Conservation (phyloP, 2,888 invertebrate species). For the Boloria selene region DNA sequence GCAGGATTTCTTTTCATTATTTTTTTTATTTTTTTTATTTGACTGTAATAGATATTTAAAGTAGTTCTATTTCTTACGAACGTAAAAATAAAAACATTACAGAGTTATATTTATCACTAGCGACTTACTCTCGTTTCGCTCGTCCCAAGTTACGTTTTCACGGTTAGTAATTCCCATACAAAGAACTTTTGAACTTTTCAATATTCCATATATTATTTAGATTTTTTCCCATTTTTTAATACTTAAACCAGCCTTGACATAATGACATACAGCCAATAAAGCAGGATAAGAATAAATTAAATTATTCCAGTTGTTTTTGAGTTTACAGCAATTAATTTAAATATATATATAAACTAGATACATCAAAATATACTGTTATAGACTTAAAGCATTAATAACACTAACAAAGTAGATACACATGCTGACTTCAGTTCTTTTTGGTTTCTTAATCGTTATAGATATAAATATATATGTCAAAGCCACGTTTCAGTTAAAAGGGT, state of each 20-base stretch:
- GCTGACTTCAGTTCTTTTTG: conserved; percentile 29
- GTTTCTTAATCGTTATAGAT: conserved; percentile 26
- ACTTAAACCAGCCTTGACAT: too few relatives aligned
- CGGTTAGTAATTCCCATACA: too few relatives aligned
- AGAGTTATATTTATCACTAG: too few relatives aligned
- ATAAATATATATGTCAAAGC: conserved; percentile 27
- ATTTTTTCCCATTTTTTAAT: too few relatives aligned
- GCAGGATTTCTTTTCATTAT: not conserved
- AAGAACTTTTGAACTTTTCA: too few relatives aligned
- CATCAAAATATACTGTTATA: not conserved
- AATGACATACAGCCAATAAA: too few relatives aligned
- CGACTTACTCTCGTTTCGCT: too few relatives aligned
- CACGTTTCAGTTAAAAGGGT: conserved; percentile 10
- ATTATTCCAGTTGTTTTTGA: not conserved
- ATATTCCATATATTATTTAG: too few relatives aligned
- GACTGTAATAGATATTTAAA: not conserved
- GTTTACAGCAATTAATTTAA: not conserved
- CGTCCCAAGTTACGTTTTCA: too few relatives aligned
- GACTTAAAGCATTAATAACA: conserved; percentile 26
- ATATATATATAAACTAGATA: not conserved
- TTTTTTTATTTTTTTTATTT: not conserved
- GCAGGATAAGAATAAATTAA: not conserved
- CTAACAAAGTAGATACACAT: conserved; percentile 35
- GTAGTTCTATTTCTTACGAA: too few relatives aligned
- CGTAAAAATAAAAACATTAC: too few relatives aligned